Evolutionary conservation across 2,888 invertebrate genomes (phyloP).

Genomic region (Sphaerophoria taeniata): DNA sequence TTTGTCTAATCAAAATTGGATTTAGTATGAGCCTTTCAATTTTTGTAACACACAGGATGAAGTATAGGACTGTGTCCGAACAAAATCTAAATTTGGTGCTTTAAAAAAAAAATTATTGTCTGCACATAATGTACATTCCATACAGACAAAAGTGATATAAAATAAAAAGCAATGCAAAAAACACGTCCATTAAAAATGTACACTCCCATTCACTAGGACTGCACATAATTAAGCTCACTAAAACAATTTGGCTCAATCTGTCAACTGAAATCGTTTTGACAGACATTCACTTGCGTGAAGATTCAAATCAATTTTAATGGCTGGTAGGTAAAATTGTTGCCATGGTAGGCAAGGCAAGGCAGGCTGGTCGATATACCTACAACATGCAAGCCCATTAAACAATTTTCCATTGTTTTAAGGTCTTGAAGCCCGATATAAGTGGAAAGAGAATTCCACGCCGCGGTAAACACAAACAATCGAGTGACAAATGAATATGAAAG

Average conservation of each 20-base stretch:
- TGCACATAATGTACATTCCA: no score
- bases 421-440: background rate
- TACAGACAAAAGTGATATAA: no score
- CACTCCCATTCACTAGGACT: background rate
- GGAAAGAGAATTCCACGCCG: constrained; percentile 27
- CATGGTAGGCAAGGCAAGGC: no score
- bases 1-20: no score
- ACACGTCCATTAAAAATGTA: no score
- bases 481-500: constrained; percentile 68
- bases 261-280: constrained; percentile 56
- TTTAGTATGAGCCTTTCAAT: no score
- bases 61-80: no score
- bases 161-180: no score
- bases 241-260: constrained; percentile 58
- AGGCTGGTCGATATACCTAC: no score
- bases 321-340: background rate
- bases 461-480: constrained; percentile 66
- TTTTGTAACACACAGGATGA: no score
- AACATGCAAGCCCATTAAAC: constrained; percentile 28
- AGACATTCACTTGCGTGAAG: constrained; percentile 62
- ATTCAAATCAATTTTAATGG: constrained; percentile 62
- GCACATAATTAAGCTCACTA: constrained; percentile 53
- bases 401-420: constrained; percentile 55
- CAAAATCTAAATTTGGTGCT: no score
- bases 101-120: no score